Base-by-base conservation (phyloP, 2,113 vertebrate genomes). In the Murina feae region DNA sequence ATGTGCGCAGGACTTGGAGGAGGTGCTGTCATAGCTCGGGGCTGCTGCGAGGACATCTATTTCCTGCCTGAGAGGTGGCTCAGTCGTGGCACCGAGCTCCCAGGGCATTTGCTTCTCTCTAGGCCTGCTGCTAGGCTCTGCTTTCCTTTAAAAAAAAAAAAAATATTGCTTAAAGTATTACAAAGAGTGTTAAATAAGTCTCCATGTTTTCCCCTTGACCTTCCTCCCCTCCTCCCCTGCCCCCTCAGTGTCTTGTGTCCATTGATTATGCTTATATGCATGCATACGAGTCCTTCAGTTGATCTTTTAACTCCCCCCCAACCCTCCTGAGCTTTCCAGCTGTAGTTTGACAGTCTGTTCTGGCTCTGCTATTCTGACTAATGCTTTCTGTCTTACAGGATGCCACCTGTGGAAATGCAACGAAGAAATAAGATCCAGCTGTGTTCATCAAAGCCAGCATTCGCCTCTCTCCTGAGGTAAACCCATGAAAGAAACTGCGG, bases 401-500 rank as follows among this genome's bases (percentile, higher is more conserved):
- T 94, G 12, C 88, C 85, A 80, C 60, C 95, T 83, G 53, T 90
- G 93, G 97, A 97, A 55, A 92, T 97, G 93, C 95, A 93, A 78
- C 86, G 2, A 18, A 85, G 90, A 72, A 85, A 91, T 63, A 84
- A 78, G 86, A 53, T 93, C 90, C 96, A 72, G 90, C 30, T 86
- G 39, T 97, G 97, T 91, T 72, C 85, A 86, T 55, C 58, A 55
- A 92, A 95, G 92, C 97, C 97, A 47, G 93, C 97, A 60, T 97
- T 97, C 68, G 90, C 85, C 32, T 92, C 96, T 55, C 95, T 97
- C 44, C 79, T 97, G 75, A 97, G 96, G 97, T 97, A 97, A 97
- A 91, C 69, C 68, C 55, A 32, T 0, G 23, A 37, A 44, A 79
- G 86, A 47, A 47, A 71, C 35, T 28, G 14, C 72, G 25, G 55